Evolutionary conservation across 2,888 invertebrate genomes (phyloP), one percentile per base, ranked within the genome.

Genomic region (Melikaiella ostensackeni): DNA sequence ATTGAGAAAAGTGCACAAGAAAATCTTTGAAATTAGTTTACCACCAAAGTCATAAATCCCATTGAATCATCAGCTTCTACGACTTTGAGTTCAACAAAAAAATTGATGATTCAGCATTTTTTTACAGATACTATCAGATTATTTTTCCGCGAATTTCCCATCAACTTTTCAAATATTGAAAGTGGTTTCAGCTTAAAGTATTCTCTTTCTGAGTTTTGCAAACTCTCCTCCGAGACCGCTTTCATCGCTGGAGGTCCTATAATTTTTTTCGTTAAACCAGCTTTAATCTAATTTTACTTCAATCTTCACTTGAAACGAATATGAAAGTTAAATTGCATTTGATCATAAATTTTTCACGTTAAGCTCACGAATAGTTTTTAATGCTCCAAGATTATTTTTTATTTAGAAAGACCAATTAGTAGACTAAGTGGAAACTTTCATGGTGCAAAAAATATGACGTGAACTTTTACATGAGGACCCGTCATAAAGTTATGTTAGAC

Each of bases 81-180:
- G 21, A 4, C n/a, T 55, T 55, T 55, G 2, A 21, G 21, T 55
- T 55, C 0, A 21, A 21, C 4, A 21, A 21, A 21, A n/a, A 11
- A 21, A 55, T 55, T 55, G 11, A 55, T 55, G 55, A 21, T 11
- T 55, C 21, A 55, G 9, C 3, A 55, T 11, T 55, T 55, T 55
- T 21, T n/a, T 55, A 55, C n/a, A 62, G 24, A 46, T 27, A 16
- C 13, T 27, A 24, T 16, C 16, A 38, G 21, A 7, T 19, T 46
- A 38, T 66, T 38, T 66, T 16, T 42, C 9, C 42, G 38, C 8
- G 24, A 19, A 2, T 66, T 66, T 16, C 19, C 19, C 16, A 46
- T 66, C 42, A 66, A 66, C 19, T 66, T 66, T 66, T 46, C 24
- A 46, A 66, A 24, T 46, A 66, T 46, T 46, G 19, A 66, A 16